A percentile compares a stretch with the other conserved stretches of the same genome.
phyloP scores from a whole-genome alignment of 2,113 vertebrate genomes.

The Rynchops niger region DNA sequence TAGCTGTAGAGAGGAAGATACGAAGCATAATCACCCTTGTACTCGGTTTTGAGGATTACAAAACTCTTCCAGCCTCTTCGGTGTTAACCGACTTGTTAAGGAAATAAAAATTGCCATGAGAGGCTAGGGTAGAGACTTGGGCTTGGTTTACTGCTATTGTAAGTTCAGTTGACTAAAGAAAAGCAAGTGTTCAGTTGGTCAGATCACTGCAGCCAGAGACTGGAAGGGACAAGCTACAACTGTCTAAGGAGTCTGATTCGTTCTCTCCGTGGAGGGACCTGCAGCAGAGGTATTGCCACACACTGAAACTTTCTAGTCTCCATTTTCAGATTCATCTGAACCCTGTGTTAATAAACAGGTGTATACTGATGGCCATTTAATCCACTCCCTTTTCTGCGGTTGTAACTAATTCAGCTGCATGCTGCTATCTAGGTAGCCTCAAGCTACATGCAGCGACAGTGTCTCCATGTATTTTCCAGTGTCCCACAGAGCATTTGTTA shows the following conservation, averaged over 20 bases:
- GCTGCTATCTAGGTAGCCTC: neutral
- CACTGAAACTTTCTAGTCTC: neutral
- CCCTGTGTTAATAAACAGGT: neutral
- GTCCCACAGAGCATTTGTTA: neutral
- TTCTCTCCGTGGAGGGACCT: neutral
- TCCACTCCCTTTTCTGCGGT: neutral
- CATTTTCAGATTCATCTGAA: neutral
- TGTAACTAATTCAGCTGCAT: neutral
- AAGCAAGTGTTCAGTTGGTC: neutral
- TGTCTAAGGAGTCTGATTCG: neutral
- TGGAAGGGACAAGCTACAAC: neutral
- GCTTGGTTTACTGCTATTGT: constrained; percentile 1
- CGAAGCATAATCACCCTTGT: neutral
- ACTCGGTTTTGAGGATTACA: neutral
- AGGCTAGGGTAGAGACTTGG: neutral
- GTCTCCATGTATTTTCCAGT: neutral
- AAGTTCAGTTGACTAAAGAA: neutral
- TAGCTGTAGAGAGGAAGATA: neutral
- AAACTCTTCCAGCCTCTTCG: neutral
- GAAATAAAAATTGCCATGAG: constrained; percentile 71
- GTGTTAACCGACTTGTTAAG: constrained; percentile 76
- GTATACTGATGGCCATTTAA: neutral
- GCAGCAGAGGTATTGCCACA: neutral
- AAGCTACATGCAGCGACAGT: neutral
- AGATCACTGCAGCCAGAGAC: neutral